phyloP scores from a whole-genome alignment of 2,888 invertebrate species.

The Volucella inanis region DNA sequence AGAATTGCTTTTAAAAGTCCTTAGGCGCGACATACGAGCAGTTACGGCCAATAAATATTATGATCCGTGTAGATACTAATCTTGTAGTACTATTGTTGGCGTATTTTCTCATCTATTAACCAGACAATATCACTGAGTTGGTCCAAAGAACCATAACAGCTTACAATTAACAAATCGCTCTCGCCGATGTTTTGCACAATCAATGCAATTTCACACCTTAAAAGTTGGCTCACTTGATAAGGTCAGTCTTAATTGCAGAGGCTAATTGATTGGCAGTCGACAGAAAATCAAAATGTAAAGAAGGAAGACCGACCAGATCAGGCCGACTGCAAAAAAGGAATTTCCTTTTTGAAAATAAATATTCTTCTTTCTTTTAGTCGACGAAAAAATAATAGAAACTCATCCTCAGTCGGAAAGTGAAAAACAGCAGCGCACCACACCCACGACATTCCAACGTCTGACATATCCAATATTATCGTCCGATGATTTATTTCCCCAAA shows the following conservation, averaged over 20 bases:
- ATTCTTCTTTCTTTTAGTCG: not conserved
- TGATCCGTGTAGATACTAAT: no score
- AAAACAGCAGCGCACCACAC: slow-evolving; percentile 25
- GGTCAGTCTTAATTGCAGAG: slow-evolving; percentile 64
- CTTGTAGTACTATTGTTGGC: no score
- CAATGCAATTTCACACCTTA: slow-evolving; percentile 27
- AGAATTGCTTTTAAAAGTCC: no score
- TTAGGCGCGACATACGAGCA: no score
- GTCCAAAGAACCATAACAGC: no score
- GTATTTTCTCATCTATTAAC: no score
- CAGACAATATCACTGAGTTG: no score
- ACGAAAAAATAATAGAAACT: slow-evolving; percentile 1
- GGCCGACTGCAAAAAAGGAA: slow-evolving; percentile 10
- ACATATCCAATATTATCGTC: slow-evolving; percentile 29
- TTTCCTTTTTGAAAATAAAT: slow-evolving; percentile 29
- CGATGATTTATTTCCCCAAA: slow-evolving; percentile 60
- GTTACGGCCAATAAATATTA: no score
- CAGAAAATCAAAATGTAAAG: no score
- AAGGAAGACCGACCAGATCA: not conserved
- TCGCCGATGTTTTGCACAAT: slow-evolving; percentile 4
- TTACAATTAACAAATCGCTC: no score
- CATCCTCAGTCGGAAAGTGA: not conserved
- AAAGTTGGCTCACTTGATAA: slow-evolving; percentile 46
- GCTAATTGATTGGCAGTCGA: slow-evolving; percentile 46
- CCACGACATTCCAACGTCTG: slow-evolving; percentile 61